Base-by-base conservation (phyloP, 2,888 invertebrate species). In the Erebia aethiops region DNA sequence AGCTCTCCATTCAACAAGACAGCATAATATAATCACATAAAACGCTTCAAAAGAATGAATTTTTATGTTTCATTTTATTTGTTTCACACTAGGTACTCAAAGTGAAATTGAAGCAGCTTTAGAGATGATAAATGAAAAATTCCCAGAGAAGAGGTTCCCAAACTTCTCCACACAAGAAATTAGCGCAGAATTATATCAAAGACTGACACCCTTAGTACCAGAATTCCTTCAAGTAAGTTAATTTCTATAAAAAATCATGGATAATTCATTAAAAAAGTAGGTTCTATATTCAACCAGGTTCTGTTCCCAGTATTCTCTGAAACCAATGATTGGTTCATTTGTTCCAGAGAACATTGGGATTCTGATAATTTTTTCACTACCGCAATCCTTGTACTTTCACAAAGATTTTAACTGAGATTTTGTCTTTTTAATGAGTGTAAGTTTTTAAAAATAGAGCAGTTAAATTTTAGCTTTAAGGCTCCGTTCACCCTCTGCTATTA, bases 101-200 rank as follows among this genome's bases (percentile, higher is more conserved):
- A 94, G 91, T 77, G 97, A 97, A 84, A 97, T 99, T 77, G 96
- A 96, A 78, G 94, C 95, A 76, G 98, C 98, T 51, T 91, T 98
- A 87, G 95, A 95, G 79, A 95, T 98, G 94, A 97, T 99, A 77
- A 95, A 97, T 79, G 95, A 96, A 77, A 96, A 96, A 87, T 97
- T 99, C 85, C 98, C 98, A 8, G 89, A 95, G 77, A 96, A 96
- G 81, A 95, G 95, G 78, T 98, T 96, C 90, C 97, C 98, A 0
- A 95, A 96, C 77, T 94, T 99, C 73, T 96, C 97, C 67, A 94
- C 98, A 76, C 89, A 93, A 85, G 94, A 94, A 86, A 93, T 94
- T 78, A 93, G 92, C 85, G 90, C 93, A 77, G 94, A 94, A 80
- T 82, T 94, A 78, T 93, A 91, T 88, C 87, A 91, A 87, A 87